Percentiles rank a stretch among this genome's conserved stretches.
These are phyloP conservation scores for Vidua macroura DNA, from an alignment of 2,113 vertebrate genomes.

Conservation along the genomic window DNA sequence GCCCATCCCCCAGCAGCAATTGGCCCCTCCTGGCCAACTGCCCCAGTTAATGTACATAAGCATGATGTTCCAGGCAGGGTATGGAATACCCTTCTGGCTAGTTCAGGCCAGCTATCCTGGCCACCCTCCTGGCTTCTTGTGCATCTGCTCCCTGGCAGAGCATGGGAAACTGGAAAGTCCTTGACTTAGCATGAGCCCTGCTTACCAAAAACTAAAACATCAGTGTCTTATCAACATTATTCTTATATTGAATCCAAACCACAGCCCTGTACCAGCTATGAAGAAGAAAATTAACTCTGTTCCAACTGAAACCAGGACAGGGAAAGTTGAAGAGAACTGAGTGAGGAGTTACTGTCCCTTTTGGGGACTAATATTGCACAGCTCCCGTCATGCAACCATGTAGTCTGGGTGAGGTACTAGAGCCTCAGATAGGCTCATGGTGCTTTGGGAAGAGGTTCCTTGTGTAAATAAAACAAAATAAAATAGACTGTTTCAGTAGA, in stretches of 20 bases:
- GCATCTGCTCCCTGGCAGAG: background rate
- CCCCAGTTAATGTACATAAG: background rate
- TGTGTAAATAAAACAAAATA: background rate
- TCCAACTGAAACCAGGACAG: background rate
- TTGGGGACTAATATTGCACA: background rate
- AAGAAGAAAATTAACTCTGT: background rate
- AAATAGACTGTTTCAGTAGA: background rate
- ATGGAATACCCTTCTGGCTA: background rate
- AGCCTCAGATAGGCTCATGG: background rate
- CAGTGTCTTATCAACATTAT: background rate
- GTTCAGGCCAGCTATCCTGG: background rate
- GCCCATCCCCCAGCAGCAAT: background rate
- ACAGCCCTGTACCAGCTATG: background rate
- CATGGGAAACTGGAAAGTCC: background rate
- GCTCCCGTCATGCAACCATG: background rate
- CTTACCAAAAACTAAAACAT: background rate
- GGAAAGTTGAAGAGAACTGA: background rate
- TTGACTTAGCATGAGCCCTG: background rate
- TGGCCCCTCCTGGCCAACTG: background rate
- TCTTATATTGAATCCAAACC: background rate
- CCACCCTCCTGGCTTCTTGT: background rate
- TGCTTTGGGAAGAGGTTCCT: background rate
- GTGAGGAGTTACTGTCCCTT: background rate
- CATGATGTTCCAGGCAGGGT: background rate
- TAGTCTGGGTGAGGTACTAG: background rate